Percentiles rank a stretch among this genome's conserved stretches.
phyloP scores from a whole-genome alignment of 2,797 vertebrate genomes.

The Xenopus petersii region DNA sequence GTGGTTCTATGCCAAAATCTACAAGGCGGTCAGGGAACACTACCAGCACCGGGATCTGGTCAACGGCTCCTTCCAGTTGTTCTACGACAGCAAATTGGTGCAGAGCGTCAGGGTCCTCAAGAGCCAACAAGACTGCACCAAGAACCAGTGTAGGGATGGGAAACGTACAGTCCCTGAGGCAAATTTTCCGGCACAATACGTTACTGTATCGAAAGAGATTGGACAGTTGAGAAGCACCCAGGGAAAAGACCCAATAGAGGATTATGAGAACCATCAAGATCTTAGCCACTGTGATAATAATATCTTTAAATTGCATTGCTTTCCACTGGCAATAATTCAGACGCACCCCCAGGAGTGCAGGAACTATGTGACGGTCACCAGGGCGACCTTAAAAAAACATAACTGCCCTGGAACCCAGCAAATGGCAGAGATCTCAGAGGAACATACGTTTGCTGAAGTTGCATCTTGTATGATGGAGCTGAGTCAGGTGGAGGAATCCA shows the following conservation, averaged over 20 bases:
- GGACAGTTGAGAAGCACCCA: conserved; percentile 15
- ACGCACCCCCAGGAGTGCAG: conserved; percentile 18
- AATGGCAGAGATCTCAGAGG: conserved; percentile 60
- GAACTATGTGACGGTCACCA: rapidly evolving
- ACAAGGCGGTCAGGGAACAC: conserved; percentile 79
- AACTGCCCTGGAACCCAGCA: conserved; percentile 53
- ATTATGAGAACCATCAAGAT: no score
- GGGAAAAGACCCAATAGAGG: conserved; percentile 21
- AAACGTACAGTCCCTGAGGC: conserved; percentile 38
- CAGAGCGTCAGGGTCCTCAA: conserved; percentile 15
- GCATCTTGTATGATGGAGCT: conserved; percentile 47
- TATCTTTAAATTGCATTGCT: conserved; percentile 46
- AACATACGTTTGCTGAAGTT: conserved; percentile 66
- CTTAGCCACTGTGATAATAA: conserved; percentile 20
- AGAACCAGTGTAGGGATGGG: conserved; percentile 39
- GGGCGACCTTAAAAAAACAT: conserved; percentile 21
- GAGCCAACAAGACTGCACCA: conserved; percentile 27
- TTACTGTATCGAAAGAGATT: conserved; percentile 10
- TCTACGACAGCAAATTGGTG: conserved; percentile 1
- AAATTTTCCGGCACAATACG: conserved; percentile 29
- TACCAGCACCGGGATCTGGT: conserved; percentile 76
- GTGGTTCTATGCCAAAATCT: conserved; percentile 89
- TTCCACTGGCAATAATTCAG: conserved; percentile 40
- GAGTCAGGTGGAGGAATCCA: conserved; percentile 47
- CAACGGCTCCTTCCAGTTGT: conserved; percentile 59